Evolutionary conservation across 2,888 invertebrate species (phyloP), one percentile per base, ranked within the genome.

Genomic region (Blomia tropicalis): DNA sequence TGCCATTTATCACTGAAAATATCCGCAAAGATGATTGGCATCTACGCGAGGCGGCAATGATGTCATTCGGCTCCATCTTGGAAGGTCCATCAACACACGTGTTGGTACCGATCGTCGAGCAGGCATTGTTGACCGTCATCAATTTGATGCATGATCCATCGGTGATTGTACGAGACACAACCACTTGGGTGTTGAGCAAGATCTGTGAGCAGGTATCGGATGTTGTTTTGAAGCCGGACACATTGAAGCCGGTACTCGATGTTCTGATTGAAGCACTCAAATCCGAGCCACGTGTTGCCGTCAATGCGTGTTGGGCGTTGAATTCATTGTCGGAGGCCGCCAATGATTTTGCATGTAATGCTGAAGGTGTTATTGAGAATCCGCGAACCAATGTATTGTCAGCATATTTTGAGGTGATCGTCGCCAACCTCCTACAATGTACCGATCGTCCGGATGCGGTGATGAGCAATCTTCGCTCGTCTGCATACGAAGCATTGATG

Each of bases 401-500:
- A 0, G 82, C 82, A 65, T 95, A 84, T 75, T 99, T 95, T 74
- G 89, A 93, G 74, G 86, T 83, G 68, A 95, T 99, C 71, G 83
- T 98, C 43, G 82, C 87, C 66, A 83, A 88, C 69, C 78, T 98
- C 31, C 77, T 99, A 63, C 89, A 90, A 73, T 90, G 93, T 1
- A 95, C 96, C 0, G 96, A 96, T 74, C 81, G 98, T 58, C 80
- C 83, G 43, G 96, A 98, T 76, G 92, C 90, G 1, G 83, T 84
- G 1, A 87, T 74, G 70, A 74, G 72, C 63, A 69, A 69, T 44
- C 63, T 69, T 25, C 62, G 98, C 67, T 88, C 91, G 29, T 93
- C 96, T 32, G 98, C 98, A 0, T 98, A 98, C 73, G 96, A 98
- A 75, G 95, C 98, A 0, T 79, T 98, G 0, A 98, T 98, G 96